These are phyloP conservation scores for Drosophila diplacantha DNA, from an alignment of 2,888 invertebrate species.

Conservation along the genomic window DNA sequence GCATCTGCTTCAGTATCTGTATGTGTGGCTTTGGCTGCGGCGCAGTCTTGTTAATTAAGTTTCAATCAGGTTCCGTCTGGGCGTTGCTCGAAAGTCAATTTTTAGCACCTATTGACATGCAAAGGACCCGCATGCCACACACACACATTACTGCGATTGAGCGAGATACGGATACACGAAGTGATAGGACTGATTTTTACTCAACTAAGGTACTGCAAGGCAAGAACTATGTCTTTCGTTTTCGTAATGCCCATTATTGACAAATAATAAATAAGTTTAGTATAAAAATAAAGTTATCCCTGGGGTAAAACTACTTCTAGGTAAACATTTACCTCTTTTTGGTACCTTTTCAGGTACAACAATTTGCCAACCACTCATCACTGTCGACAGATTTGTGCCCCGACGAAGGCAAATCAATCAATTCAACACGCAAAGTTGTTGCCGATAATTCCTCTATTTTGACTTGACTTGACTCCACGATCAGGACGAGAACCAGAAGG, in stretches of 20 bases:
- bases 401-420: conserved; percentile 65
- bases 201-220: background rate
- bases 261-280: background rate
- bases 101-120: conserved; percentile 71
- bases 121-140: conserved; percentile 45
- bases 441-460: conserved; percentile 70
- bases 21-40: background rate
- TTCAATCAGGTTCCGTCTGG: conserved; percentile 52
- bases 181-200: conserved; percentile 1
- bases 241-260: background rate
- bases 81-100: conserved; percentile 55
- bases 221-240: background rate
- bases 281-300: too few relatives aligned
- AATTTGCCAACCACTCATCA: background rate
- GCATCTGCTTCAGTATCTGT: conserved; percentile 31
- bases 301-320: background rate
- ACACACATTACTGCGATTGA: background rate
- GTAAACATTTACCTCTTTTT: background rate
- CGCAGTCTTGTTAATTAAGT: conserved; percentile 63
- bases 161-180: background rate
- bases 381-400: conserved; percentile 13
- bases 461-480: conserved; percentile 39
- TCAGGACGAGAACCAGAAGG: conserved; percentile 1
- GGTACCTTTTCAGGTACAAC: background rate
- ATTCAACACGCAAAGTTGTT: conserved; percentile 70